Evolutionary conservation across 2,888 invertebrate species (phyloP).

Genomic region (Deroplatys truncata): DNA sequence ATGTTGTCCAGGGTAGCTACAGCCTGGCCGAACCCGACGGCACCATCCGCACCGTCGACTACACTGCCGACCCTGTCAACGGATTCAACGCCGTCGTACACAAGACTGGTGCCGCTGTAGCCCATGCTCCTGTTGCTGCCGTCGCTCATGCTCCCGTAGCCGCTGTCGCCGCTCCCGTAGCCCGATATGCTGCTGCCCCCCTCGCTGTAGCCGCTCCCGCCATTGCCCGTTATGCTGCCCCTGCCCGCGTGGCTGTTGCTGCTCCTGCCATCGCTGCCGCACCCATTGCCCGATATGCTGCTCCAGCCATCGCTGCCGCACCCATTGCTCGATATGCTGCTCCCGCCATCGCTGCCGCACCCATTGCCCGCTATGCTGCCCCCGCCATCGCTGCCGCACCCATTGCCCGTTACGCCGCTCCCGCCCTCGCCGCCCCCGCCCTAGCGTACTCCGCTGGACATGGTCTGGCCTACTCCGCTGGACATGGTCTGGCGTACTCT

Average conservation of each 20-base stretch:
- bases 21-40: slow-evolving; percentile 23
- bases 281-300: slow-evolving; percentile 3
- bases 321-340: background rate
- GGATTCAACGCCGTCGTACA: slow-evolving; percentile 25
- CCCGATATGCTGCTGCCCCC: slow-evolving; percentile 2
- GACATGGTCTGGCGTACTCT: slow-evolving; percentile 26
- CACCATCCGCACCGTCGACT: slow-evolving; percentile 26
- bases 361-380: slow-evolving; percentile 5
- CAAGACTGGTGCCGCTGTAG: slow-evolving; percentile 17
- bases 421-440: slow-evolving; percentile 15
- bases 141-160: slow-evolving; percentile 16
- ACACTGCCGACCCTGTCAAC: slow-evolving; percentile 25
- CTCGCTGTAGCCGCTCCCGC: slow-evolving; percentile 22
- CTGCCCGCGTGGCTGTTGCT: background rate
- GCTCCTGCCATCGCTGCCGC: slow-evolving; percentile 39
- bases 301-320: slow-evolving; percentile 5
- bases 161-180: slow-evolving; percentile 18
- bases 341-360: slow-evolving; percentile 39
- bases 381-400: slow-evolving; percentile 27
- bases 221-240: slow-evolving; percentile 21
- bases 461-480: slow-evolving; percentile 24
- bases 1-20: slow-evolving; percentile 12
- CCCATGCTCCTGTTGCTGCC: slow-evolving; percentile 22
- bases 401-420: background rate
- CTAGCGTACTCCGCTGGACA: slow-evolving; percentile 7